A percentile compares a stretch with the other conserved stretches of the same genome.
Evolutionary conservation across 37 sponge, comb jelly and placozoan genomes (phyloP).

Genomic region (Hormiphora californensis): DNA sequence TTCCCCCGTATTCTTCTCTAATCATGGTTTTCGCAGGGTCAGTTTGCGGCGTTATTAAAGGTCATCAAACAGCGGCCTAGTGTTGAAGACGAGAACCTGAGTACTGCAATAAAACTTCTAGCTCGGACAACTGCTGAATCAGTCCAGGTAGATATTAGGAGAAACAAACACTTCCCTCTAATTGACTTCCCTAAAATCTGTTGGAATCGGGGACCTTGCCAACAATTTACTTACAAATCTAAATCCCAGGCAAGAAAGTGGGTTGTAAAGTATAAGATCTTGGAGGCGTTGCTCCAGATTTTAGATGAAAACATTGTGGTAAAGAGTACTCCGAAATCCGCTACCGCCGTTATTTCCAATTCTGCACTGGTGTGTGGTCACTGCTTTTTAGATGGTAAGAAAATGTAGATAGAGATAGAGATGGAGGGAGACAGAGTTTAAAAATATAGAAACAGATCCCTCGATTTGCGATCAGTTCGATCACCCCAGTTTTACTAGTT

Average conservation of each 20-base stretch:
- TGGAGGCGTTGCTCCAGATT: constrained; percentile 1
- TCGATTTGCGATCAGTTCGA: too few relatives aligned
- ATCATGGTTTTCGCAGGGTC: too few relatives aligned
- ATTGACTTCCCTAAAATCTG: background rate
- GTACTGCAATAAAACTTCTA: constrained; percentile 36
- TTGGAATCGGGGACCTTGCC: background rate
- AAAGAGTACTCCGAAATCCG: background rate
- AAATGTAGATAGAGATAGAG: too few relatives aligned
- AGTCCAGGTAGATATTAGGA: background rate
- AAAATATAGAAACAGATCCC: too few relatives aligned
- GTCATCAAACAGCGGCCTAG: background rate
- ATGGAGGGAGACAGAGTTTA: too few relatives aligned
- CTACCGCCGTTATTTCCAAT: constrained; percentile 33
- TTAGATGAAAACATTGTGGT: background rate
- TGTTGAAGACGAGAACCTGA: background rate
- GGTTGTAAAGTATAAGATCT: constrained; percentile 42
- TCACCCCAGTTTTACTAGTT: too few relatives aligned
- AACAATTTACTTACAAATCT: background rate
- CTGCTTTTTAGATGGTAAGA: constrained; percentile 39
- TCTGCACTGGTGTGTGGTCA: constrained; percentile 29
- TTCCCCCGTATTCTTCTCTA: too few relatives aligned
- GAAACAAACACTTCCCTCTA: background rate
- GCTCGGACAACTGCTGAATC: constrained; percentile 26
- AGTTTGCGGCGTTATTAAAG: constrained; percentile 21
- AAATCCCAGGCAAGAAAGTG: constrained; percentile 44